These are phyloP conservation scores for Limnephilus marmoratus DNA, from an alignment of 2,888 invertebrate species.

Conservation along the genomic window DNA sequence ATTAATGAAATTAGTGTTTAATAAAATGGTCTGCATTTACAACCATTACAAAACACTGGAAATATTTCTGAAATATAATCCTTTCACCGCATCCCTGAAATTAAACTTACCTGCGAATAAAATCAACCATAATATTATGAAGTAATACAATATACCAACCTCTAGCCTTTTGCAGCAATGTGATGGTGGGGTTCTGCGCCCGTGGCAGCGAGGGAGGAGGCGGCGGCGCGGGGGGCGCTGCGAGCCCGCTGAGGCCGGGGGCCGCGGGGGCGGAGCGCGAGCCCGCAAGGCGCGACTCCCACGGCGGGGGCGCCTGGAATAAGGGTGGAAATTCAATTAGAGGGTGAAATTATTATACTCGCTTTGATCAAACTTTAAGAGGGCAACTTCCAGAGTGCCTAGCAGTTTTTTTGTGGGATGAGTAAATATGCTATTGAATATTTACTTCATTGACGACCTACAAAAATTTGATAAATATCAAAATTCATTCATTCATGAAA, in stretches of 20 bases:
- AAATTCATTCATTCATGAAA: too few species aligned
- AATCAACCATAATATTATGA: not conserved
- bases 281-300: slow-evolving; percentile 64
- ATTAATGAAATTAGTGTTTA: not conserved
- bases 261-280: slow-evolving; percentile 65
- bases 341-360: not conserved
- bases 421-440: too few species aligned
- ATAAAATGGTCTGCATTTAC: not conserved
- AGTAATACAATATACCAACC: slow-evolving; percentile 76
- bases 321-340: not conserved
- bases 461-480: too few species aligned
- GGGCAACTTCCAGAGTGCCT: not conserved
- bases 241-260: slow-evolving; percentile 68
- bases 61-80: not conserved
- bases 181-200: slow-evolving; percentile 92
- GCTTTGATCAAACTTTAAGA: not conserved
- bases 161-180: slow-evolving; percentile 91
- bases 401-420: too few species aligned
- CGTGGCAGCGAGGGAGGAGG: slow-evolving; percentile 80
- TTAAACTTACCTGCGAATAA: not conserved
- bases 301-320: slow-evolving; percentile 63
- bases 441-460: too few species aligned
- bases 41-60: not conserved
- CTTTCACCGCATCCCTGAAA: not conserved
- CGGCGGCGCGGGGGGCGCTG: slow-evolving; percentile 77